Evolutionary conservation across 1,140 invertebrate species (phyloP).

Genomic region (Drosophila rhopaloa): DNA sequence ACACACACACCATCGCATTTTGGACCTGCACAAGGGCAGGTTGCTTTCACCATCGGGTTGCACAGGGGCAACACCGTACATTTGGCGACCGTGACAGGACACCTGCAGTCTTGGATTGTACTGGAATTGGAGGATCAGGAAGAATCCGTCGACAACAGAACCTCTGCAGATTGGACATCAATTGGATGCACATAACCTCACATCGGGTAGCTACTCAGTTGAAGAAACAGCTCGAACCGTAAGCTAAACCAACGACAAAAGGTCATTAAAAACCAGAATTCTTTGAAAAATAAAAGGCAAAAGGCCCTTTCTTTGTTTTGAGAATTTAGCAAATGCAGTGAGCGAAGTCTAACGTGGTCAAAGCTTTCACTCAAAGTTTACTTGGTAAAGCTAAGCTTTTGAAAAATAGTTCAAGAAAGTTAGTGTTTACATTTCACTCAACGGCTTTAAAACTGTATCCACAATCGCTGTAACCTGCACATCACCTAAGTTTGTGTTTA

Average conservation of each 20-base stretch:
- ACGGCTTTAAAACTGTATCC: not conserved
- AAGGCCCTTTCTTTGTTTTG: not conserved
- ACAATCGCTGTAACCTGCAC: not conserved
- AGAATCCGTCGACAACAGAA: not conserved
- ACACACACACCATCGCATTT: not conserved
- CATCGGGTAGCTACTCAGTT: not conserved
- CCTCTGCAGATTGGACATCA: not conserved
- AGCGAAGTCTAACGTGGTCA: not conserved
- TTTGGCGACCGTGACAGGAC: too few species aligned
- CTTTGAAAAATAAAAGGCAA: too few species aligned
- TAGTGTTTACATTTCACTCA: not conserved
- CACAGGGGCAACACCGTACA: not conserved
- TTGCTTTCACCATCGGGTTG: not conserved
- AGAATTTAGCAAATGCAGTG: not conserved
- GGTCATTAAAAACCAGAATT: not conserved
- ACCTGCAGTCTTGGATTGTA: not conserved
- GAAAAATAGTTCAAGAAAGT: not conserved
- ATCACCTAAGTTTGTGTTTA: too few species aligned
- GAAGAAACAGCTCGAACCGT: not conserved
- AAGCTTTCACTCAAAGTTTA: constrained; percentile 2
- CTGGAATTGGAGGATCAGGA: not conserved
- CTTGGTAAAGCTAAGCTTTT: not conserved
- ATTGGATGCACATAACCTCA: not conserved
- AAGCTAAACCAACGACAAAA: not conserved
- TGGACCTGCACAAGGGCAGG: not conserved